Percentiles rank a stretch among this genome's conserved stretches.
phyloP scores from a whole-genome alignment of 2,113 vertebrate genomes.

The Agapornis roseicollis region DNA sequence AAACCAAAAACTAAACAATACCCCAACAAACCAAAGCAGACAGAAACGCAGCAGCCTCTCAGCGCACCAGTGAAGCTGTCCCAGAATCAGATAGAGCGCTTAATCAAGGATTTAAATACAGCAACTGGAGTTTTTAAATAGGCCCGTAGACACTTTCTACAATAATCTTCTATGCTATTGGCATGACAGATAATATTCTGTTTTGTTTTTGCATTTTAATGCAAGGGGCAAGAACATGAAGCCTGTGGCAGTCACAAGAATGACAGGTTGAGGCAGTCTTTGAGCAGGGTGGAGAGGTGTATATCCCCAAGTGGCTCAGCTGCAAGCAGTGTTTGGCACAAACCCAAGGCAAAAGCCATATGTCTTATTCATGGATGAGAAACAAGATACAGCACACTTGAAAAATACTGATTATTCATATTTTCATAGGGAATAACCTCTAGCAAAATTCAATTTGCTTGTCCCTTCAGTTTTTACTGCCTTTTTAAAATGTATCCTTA shows the following conservation, averaged over 20 bases:
- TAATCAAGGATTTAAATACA: not conserved
- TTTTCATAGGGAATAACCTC: slow-evolving; percentile 3
- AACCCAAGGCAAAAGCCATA: not conserved
- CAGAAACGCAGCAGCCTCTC: not conserved
- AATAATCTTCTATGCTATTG: not conserved
- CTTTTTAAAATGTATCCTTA: slow-evolving; percentile 51
- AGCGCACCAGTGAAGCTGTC: not conserved
- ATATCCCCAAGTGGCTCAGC: not conserved
- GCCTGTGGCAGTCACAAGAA: not conserved
- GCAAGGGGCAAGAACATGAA: not conserved
- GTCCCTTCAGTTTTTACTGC: slow-evolving; percentile 9
- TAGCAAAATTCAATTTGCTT: slow-evolving; percentile 44
- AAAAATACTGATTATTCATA: slow-evolving; percentile 4
- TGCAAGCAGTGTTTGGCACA: not conserved
- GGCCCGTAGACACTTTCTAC: not conserved
- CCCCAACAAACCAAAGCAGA: not conserved
- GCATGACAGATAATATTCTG: not conserved
- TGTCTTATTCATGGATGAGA: not conserved
- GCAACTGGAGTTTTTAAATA: not conserved
- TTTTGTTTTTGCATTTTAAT: not conserved
- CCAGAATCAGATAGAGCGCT: not conserved
- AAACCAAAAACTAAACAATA: not conserved
- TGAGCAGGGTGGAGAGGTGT: not conserved
- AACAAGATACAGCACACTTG: not conserved
- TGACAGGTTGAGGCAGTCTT: not conserved